Evolutionary conservation across 2,888 invertebrate species (phyloP), one percentile per base, ranked within the genome.

Genomic region (Tanypteryx hageni): DNA sequence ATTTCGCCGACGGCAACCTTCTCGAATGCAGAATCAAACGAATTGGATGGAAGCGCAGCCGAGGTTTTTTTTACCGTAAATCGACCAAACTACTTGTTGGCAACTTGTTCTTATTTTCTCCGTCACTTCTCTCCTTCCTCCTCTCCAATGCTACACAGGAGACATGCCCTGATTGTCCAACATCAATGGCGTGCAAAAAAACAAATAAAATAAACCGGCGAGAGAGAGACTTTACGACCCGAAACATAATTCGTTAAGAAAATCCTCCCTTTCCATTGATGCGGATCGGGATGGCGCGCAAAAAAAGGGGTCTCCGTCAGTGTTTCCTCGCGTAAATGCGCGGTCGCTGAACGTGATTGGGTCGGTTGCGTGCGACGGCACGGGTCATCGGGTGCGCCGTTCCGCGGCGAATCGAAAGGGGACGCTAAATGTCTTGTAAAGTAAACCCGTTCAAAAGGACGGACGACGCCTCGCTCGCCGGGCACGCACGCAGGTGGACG

Each of bases 111-210:
- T 64, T 64, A 18, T 22, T 18, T n/a, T 18, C 7, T n/a, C 22
- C n/a, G n/a, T 68, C 22, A 18, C 16, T 64, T 22, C 7, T 22
- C n/a, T n/a, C 64, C 0, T 14, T 64, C 8, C 27, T 11, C 11
- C 22, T 27, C 27, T 76, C 76, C 22, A 57, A 18, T 16, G 61
- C 2, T 8, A n/a, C 10, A 18, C 27, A 58, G 58, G 86, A 89
- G 89, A 89, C 89, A 89, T 64, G 89, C 89, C 89, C 89, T 89
- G 89, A 89, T 89, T 68, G 89, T 61, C 89, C 89, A 89, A 64
- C 64, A 89, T 89, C 89, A 64, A 89, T 64, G 89, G 64, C 31
- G 61, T 44, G 64, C 44, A 76, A 76, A 27, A 76, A 27, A 27
- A 22, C 4, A 27, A 14, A 76, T 11, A 22, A 76, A 76, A 44